These are phyloP conservation scores for Euura lappo DNA, from an alignment of 1,140 invertebrate species.

Conservation along the genomic window DNA sequence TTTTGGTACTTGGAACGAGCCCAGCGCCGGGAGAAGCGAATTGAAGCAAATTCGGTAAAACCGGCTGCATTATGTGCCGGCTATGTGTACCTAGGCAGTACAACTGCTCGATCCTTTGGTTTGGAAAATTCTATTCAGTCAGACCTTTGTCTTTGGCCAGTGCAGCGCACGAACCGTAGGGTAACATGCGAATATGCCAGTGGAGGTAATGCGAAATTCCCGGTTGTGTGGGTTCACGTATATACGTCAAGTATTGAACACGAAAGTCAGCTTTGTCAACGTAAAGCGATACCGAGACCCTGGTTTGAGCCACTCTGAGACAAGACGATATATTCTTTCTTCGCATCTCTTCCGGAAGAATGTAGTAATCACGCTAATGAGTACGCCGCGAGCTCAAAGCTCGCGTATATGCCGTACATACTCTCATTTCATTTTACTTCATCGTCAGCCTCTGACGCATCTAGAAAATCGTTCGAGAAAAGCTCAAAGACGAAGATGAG, in stretches of 20 bases:
- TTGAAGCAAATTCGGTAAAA: too few relatives aligned
- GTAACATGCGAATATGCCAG: not conserved
- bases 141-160: not conserved
- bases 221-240: too few relatives aligned
- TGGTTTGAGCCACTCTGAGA: not conserved
- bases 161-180: not conserved
- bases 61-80: too few relatives aligned
- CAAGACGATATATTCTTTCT: not conserved
- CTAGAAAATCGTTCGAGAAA: too few relatives aligned
- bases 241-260: too few relatives aligned
- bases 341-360: not conserved
- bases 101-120: not conserved
- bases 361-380: conserved; percentile 7
- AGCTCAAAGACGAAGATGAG: too few relatives aligned
- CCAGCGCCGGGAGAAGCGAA: too few relatives aligned
- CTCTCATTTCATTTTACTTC: too few relatives aligned
- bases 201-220: too few relatives aligned
- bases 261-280: not conserved
- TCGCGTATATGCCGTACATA: not conserved
- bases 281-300: not conserved
- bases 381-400: not conserved
- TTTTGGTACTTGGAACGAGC: too few relatives aligned
- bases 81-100: too few relatives aligned
- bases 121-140: not conserved
- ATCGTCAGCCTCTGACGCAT: too few relatives aligned